Conservation (phyloP, 2,113 vertebrate species). For the Daphoenositta chrysoptera region DNA sequence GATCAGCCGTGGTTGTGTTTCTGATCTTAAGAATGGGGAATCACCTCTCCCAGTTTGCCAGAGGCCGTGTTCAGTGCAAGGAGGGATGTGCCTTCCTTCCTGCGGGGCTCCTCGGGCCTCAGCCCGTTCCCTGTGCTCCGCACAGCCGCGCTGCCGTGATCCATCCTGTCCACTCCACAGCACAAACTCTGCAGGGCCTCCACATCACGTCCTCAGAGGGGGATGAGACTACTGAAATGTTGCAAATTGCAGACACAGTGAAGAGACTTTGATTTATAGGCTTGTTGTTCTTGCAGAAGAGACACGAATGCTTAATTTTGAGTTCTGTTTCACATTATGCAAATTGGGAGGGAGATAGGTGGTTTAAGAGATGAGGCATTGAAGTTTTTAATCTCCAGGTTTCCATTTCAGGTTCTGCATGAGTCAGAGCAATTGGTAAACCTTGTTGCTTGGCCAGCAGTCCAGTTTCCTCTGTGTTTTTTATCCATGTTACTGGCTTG, state of each 20-base stretch:
- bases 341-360: not conserved
- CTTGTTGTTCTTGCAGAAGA: constrained; percentile 8
- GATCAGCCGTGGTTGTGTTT: not conserved
- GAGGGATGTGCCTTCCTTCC: not conserved
- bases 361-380: not conserved
- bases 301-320: constrained; percentile 7
- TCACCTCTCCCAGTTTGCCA: not conserved
- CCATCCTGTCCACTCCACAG: not conserved
- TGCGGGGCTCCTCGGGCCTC: not conserved
- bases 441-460: not conserved
- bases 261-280: constrained; percentile 11
- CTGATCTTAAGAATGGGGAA: not conserved
- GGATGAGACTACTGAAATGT: not conserved
- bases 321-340: constrained; percentile 5
- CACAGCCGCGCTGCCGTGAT: not conserved
- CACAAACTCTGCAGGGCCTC: not conserved
- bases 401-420: not conserved
- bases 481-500: not conserved
- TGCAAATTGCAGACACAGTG: not conserved
- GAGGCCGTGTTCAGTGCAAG: not conserved
- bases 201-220: not conserved
- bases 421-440: not conserved
- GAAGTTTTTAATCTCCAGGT: not conserved
- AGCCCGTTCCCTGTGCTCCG: not conserved
- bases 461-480: not conserved